Conservation (phyloP, 1,140 invertebrate genomes). For the Camponotus pennsylvanicus region DNA sequence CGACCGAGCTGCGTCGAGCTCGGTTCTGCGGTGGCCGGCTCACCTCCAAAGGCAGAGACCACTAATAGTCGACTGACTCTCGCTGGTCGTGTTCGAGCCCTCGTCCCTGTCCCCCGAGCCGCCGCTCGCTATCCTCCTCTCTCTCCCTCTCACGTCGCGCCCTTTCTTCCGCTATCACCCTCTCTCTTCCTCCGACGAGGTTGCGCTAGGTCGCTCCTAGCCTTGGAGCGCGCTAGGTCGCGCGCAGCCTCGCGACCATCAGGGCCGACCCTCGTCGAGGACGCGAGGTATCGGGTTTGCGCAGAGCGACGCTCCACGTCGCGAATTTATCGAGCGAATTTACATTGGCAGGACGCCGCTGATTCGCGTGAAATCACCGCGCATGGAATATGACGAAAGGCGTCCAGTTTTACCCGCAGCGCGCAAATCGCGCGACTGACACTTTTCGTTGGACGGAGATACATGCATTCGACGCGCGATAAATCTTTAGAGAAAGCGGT, state of each 20-base stretch:
- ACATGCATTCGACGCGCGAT: background rate
- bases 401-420: too few relatives aligned
- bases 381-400: background rate
- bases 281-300: background rate
- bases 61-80: slow-evolving; percentile 77
- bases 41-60: slow-evolving; percentile 75
- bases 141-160: slow-evolving; percentile 20
- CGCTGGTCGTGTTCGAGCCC: slow-evolving; percentile 41
- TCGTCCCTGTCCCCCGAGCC: slow-evolving; percentile 56
- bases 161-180: slow-evolving; percentile 51
- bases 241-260: slow-evolving; percentile 75
- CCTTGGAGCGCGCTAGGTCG: slow-evolving; percentile 71
- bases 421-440: background rate
- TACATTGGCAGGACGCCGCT: background rate
- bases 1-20: slow-evolving; percentile 75
- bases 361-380: background rate
- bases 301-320: slow-evolving; percentile 44
- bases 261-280: slow-evolving; percentile 53
- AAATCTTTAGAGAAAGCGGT: background rate
- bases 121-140: slow-evolving; percentile 6
- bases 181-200: slow-evolving; percentile 38
- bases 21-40: slow-evolving; percentile 75
- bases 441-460: background rate
- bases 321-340: slow-evolving; percentile 49
- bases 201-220: slow-evolving; percentile 75